A percentile compares a stretch with the other conserved stretches of the same genome.
Evolutionary conservation across 2,797 vertebrate genomes (phyloP).

Genomic region (Syngnathus acus): DNA sequence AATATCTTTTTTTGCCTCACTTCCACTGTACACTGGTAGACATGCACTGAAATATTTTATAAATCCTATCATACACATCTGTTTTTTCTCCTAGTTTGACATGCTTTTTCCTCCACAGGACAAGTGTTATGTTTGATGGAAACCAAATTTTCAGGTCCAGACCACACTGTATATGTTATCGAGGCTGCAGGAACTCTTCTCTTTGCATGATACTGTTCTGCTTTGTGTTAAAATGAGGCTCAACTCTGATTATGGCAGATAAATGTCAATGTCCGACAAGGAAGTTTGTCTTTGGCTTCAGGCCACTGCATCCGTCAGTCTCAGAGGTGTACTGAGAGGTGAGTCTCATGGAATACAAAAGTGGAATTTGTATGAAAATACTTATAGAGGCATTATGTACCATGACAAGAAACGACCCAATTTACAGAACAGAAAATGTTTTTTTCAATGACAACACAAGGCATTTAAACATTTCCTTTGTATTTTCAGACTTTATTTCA

Average conservation of each 20-base stretch:
- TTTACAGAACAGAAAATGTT: neutral
- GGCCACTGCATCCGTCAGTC: neutral
- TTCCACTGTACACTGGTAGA: neutral
- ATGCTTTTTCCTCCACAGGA: slow-evolving; percentile 11
- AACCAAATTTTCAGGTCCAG: slow-evolving; percentile 24
- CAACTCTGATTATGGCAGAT: neutral
- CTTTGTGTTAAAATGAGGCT: neutral
- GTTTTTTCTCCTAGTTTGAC: slow-evolving; percentile 12
- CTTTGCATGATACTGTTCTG: slow-evolving; percentile 31
- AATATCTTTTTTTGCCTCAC: slow-evolving; percentile 1
- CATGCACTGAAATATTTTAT: neutral
- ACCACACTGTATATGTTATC: slow-evolving; percentile 5
- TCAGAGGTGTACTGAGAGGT: neutral
- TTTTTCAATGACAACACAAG: too few relatives aligned
- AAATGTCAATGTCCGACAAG: neutral
- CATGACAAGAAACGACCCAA: neutral
- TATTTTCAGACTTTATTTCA: neutral
- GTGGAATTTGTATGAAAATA: neutral
- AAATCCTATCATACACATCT: neutral
- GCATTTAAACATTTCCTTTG: neutral
- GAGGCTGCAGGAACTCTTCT: slow-evolving; percentile 25
- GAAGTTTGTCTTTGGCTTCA: neutral
- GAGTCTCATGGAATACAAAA: neutral
- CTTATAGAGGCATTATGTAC: neutral
- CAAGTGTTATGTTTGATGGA: slow-evolving; percentile 20